Evolutionary conservation across 2,797 vertebrate species (phyloP).

Genomic region (Avahi laniger): DNA sequence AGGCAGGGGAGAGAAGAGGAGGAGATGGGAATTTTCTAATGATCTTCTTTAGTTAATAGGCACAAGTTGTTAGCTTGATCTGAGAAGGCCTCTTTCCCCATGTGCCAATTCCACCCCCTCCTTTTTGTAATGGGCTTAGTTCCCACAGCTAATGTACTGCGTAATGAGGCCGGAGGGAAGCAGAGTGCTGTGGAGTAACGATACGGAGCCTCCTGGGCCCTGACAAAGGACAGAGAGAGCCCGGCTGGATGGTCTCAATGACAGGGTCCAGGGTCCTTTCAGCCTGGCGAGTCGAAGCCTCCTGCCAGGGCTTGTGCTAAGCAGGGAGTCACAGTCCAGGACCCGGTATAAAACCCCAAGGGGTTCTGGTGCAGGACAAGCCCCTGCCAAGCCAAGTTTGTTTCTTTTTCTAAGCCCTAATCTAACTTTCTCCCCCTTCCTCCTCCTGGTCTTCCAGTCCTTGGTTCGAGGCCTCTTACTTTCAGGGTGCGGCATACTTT

Average conservation of each 20-base stretch:
- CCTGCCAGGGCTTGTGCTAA: constrained; percentile 54
- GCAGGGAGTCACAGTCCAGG: not conserved
- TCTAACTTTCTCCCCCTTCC: not conserved
- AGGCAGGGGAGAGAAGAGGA: constrained; percentile 56
- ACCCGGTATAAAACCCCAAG: constrained; percentile 14
- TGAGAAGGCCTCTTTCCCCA: constrained; percentile 81
- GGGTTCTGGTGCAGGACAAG: not conserved
- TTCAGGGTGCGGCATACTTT: not conserved
- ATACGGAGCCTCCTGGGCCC: constrained; percentile 82
- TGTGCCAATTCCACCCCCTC: constrained; percentile 82
- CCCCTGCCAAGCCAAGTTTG: not conserved
- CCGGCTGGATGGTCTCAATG: constrained; percentile 74
- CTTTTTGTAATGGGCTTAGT: constrained; percentile 83
- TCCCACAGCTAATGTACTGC: constrained; percentile 85
- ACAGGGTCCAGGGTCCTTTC: constrained; percentile 77
- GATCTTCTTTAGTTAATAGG: constrained; percentile 85
- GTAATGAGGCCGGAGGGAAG: constrained; percentile 85
- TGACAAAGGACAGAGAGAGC: constrained; percentile 84
- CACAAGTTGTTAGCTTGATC: constrained; percentile 84
- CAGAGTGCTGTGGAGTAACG: constrained; percentile 78
- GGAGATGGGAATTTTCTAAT: constrained; percentile 83
- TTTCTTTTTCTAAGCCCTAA: not conserved
- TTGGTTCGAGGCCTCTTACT: not conserved
- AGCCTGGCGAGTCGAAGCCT: constrained; percentile 60
- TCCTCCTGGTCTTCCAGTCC: constrained; percentile 2